phyloP scores from a whole-genome alignment of 2,113 vertebrate genomes.

The Cnemophilus loriae region DNA sequence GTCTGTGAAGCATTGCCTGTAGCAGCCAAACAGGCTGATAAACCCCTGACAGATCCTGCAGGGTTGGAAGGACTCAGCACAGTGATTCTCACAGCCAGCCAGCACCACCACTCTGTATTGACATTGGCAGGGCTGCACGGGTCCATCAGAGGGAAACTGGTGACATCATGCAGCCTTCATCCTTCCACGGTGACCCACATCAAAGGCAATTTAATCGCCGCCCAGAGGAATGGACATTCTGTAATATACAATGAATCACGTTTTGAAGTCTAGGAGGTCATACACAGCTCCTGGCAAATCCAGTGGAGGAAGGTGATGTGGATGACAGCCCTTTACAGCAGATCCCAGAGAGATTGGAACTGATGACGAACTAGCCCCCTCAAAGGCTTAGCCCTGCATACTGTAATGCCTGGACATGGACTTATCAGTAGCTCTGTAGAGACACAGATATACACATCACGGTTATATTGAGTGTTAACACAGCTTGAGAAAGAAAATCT shows the following conservation, averaged over 20 bases:
- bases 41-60: not conserved
- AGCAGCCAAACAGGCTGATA: not conserved
- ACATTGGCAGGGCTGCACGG: slow-evolving; percentile 29
- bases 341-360: not conserved
- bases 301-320: slow-evolving; percentile 22
- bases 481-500: not conserved
- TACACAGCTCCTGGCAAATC: slow-evolving; percentile 29
- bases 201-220: slow-evolving; percentile 44
- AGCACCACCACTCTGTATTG: not conserved
- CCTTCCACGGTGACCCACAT: slow-evolving; percentile 44
- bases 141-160: not conserved
- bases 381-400: not conserved
- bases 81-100: not conserved
- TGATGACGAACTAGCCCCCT: not conserved
- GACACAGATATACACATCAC: not conserved
- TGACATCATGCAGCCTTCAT: slow-evolving; percentile 59
- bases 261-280: slow-evolving; percentile 41
- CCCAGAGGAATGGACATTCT: slow-evolving; percentile 44
- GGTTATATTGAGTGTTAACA: not conserved
- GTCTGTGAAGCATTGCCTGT: not conserved
- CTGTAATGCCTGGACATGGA: not conserved
- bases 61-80: slow-evolving; percentile 8
- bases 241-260: slow-evolving; percentile 44
- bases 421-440: not conserved
- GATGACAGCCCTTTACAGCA: slow-evolving; percentile 1